These are phyloP conservation scores for Philopedon plagiatum DNA, from an alignment of 2,888 invertebrate genomes.

Conservation along the genomic window DNA sequence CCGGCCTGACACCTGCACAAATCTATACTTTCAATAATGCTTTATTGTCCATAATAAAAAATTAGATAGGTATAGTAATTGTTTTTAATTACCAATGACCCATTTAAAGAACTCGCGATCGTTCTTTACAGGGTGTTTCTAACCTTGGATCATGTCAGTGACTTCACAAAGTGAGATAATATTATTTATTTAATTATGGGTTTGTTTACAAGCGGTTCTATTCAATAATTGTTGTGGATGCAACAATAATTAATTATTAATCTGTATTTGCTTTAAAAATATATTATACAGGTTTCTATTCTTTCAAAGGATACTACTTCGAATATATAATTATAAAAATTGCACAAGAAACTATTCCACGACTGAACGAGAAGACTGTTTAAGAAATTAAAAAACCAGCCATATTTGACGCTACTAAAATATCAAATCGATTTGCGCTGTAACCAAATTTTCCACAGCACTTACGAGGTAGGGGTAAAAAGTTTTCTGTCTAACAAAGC, in stretches of 20 bases:
- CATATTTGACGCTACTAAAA: too few relatives aligned
- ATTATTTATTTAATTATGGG: constrained; percentile 24
- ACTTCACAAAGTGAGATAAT: constrained; percentile 33
- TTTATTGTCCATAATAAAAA: constrained; percentile 24
- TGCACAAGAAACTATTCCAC: too few relatives aligned
- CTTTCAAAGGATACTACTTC: too few relatives aligned
- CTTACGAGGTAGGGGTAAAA: too few relatives aligned
- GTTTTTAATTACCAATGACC: constrained; percentile 47
- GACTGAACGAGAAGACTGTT: too few relatives aligned
- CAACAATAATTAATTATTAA: neutral
- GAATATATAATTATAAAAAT: too few relatives aligned
- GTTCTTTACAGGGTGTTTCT: constrained; percentile 36
- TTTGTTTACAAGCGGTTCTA: constrained; percentile 7
- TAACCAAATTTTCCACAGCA: too few relatives aligned
- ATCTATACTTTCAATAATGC: constrained; percentile 1
- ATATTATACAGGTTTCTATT: too few relatives aligned
- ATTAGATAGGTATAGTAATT: constrained; percentile 42
- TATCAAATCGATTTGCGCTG: too few relatives aligned
- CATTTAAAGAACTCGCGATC: constrained; percentile 40
- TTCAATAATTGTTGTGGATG: constrained; percentile 1
- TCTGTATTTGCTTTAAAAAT: neutral
- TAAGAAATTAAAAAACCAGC: too few relatives aligned
- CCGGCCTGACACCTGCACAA: constrained; percentile 16
- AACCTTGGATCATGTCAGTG: constrained; percentile 36
- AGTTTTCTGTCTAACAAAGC: too few relatives aligned